phyloP scores from a whole-genome alignment of 2,888 invertebrate species.

The Bombylius major region DNA sequence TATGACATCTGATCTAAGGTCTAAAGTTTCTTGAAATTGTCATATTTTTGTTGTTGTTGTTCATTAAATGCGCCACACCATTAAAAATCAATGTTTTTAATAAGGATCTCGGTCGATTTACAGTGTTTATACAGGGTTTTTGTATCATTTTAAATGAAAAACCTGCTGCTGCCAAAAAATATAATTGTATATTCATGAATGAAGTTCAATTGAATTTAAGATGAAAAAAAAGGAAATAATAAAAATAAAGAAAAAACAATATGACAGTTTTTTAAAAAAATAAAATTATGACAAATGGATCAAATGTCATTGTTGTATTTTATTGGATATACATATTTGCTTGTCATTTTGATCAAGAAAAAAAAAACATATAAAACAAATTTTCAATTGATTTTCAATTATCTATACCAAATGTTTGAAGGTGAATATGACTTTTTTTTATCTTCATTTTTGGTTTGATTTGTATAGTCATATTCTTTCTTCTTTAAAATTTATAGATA shows the following conservation, averaged over 20 bases:
- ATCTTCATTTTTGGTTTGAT: background rate
- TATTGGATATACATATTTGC: background rate
- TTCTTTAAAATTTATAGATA: background rate
- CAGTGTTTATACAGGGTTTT: no score
- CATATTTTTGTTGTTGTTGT: no score
- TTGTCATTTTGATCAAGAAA: background rate
- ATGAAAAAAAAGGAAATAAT: no score
- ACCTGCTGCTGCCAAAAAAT: no score
- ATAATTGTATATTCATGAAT: no score
- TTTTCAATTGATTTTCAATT: background rate
- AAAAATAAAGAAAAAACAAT: no score
- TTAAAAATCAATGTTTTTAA: no score
- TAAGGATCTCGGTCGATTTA: no score
- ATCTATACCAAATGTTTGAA: background rate
- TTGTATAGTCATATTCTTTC: background rate
- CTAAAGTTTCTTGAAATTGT: background rate
- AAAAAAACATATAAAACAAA: no score
- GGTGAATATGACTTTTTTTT: background rate
- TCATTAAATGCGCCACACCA: background rate
- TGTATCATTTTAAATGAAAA: no score
- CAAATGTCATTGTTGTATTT: background rate
- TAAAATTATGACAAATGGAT: background rate
- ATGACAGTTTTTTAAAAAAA: no score
- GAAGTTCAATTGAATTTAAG: no score
- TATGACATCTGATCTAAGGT: background rate